Percentiles rank a stretch among this genome's conserved stretches.
Evolutionary conservation across 2,888 invertebrate genomes (phyloP).

Genomic region (Sympetrum striolatum): DNA sequence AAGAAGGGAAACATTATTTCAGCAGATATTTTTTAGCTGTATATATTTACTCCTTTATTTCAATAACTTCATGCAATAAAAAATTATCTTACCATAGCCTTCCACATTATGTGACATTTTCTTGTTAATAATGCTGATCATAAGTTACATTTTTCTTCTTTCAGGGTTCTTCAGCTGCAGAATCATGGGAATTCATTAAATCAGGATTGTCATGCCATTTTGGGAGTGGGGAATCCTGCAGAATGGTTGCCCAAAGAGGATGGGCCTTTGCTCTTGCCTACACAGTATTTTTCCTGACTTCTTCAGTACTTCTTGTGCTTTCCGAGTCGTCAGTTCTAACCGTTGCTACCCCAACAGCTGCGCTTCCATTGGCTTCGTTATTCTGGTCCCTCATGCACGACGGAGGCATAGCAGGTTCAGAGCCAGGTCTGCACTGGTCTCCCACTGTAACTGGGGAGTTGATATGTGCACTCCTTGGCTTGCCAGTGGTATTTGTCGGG

Average conservation of each 20-base stretch:
- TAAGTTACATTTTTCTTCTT: background rate
- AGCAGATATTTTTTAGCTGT: too few relatives aligned
- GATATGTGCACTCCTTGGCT: conserved; percentile 66
- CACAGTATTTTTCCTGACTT: conserved; percentile 60
- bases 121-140: background rate
- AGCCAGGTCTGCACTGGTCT: conserved; percentile 60
- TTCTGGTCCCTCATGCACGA: conserved; percentile 66
- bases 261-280: conserved; percentile 64
- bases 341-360: conserved; percentile 62
- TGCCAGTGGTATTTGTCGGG: conserved; percentile 66
- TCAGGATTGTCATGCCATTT: conserved; percentile 57
- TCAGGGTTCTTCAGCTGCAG: conserved; percentile 54
- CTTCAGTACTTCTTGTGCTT: conserved; percentile 63
- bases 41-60: too few relatives aligned
- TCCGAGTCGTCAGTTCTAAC: conserved; percentile 67
- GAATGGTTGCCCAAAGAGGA: conserved; percentile 56
- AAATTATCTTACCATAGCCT: too few relatives aligned
- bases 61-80: too few relatives aligned
- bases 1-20: too few relatives aligned
- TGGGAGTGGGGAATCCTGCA: conserved; percentile 53
- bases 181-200: conserved; percentile 54
- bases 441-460: conserved; percentile 69
- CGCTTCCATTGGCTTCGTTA: conserved; percentile 64
- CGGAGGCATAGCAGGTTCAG: conserved; percentile 51
- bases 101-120: too few relatives aligned